Evolutionary conservation across 2,113 vertebrate genomes (phyloP).

Genomic region (Gracilinanus agilis): DNA sequence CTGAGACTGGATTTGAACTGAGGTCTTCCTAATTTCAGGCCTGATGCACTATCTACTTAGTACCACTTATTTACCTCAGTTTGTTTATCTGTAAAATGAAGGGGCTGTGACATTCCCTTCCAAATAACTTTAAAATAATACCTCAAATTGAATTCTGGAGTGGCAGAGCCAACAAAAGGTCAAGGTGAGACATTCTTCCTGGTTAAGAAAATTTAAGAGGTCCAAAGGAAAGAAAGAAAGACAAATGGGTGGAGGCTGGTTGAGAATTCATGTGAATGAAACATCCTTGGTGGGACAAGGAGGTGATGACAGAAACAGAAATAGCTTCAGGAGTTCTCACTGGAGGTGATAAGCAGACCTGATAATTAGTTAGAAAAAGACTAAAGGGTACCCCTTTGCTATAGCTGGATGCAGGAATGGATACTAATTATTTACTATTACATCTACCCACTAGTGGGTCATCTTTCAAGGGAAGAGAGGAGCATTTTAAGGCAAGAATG

Average conservation of each 20-base stretch:
- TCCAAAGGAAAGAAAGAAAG: background rate
- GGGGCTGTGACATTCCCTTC: background rate
- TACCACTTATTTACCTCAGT: background rate
- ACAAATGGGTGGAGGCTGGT: too few species aligned
- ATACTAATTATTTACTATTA: fast-evolving
- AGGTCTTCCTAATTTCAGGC: background rate
- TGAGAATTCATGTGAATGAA: background rate
- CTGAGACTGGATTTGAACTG: background rate
- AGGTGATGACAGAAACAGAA: background rate
- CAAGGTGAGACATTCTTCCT: background rate
- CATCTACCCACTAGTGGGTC: background rate
- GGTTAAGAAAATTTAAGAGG: background rate
- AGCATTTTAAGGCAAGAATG: background rate
- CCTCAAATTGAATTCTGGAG: background rate
- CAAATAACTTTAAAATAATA: background rate
- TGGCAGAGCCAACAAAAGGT: background rate
- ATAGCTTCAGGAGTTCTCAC: background rate
- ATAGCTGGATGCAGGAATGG: background rate
- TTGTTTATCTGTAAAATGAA: background rate
- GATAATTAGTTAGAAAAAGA: background rate
- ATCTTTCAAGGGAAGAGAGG: background rate
- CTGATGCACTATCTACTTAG: background rate
- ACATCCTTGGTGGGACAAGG: background rate
- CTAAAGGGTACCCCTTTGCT: background rate
- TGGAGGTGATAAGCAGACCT: background rate